These are phyloP conservation scores for Zaprionus davidi DNA, from an alignment of 1,140 invertebrate genomes.

Conservation along the genomic window DNA sequence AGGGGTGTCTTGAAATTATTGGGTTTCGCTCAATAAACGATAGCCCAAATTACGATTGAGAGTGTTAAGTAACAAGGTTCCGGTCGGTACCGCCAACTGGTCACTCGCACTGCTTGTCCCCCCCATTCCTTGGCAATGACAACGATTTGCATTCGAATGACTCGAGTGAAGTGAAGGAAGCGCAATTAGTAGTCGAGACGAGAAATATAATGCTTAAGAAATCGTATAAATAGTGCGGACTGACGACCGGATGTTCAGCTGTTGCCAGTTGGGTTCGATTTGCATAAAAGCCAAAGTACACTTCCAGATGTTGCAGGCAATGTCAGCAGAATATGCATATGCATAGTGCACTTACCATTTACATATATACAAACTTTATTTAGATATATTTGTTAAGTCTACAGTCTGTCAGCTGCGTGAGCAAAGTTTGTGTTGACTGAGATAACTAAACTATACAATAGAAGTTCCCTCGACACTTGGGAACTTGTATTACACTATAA, in stretches of 20 bases:
- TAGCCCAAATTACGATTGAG: constrained; percentile 9
- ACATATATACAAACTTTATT: background rate
- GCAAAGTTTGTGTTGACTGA: background rate
- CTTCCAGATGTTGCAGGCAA: background rate
- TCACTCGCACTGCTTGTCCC: constrained; percentile 16
- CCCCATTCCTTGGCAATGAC: constrained; percentile 5
- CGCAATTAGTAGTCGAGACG: constrained; percentile 49
- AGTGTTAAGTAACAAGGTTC: constrained; percentile 63
- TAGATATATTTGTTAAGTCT: constrained; percentile 16
- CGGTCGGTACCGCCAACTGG: constrained; percentile 49
- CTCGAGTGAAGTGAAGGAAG: constrained; percentile 48
- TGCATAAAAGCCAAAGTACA: constrained; percentile 43
- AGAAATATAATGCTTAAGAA: constrained; percentile 45
- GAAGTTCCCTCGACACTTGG: too few species aligned
- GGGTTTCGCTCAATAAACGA: constrained; percentile 62
- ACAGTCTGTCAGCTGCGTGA: constrained; percentile 12
- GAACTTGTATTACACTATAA: too few species aligned
- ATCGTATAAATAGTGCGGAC: constrained; percentile 63
- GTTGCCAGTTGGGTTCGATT: constrained; percentile 42
- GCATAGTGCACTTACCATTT: background rate
- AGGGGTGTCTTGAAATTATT: constrained; percentile 61
- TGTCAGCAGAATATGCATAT: background rate
- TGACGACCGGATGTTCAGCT: constrained; percentile 53
- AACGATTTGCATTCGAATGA: constrained; percentile 43
- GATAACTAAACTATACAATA: too few species aligned